Evolutionary conservation across 1,140 invertebrate species (phyloP), one percentile per base, ranked within the genome.

Genomic region (Dendroctonus valens): DNA sequence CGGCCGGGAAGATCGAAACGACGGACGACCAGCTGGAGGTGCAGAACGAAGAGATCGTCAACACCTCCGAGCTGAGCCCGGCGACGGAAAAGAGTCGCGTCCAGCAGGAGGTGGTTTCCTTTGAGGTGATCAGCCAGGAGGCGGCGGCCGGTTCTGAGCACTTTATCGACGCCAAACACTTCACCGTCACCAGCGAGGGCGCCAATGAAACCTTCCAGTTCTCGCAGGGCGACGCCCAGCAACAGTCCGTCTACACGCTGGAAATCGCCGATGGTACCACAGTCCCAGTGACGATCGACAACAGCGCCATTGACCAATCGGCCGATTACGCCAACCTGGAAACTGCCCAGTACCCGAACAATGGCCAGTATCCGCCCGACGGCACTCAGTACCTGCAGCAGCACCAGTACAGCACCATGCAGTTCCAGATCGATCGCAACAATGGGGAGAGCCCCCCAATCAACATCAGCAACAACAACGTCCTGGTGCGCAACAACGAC

Each of bases 261-360:
- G 42, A 65, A 57, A 54, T 63, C 11, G 38, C 51, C 8, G 42
- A 59, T 15, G 65, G 64, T 3, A 50, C 51, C 7, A 49, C 26
- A 5, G 59, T 61, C 7, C 60, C 63, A 39, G 63, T 65, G 7
- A 54, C 59, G 6, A 66, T 65, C 11, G 65, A 64, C 50, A 60
- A 11, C 12, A 57, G 42, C 50, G 41, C 52, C 7, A 70, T 72
- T 44, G 69, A 70, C 42, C 12, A 50, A 37, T 38, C 60, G 3
- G 71, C 63, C 39, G 71, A 75, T 59, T 75, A 74, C 58, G 68
- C 71, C 0, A 73, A 72, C 57, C 52, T 75, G 15, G 71, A 75
- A 46, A 73, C 66, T 52, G 72, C 72, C 37, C 72, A 74, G 42
- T 74, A 70, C 42, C 39, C 58, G 5, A 59, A 63, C 9, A 65